phyloP scores from a whole-genome alignment of 2,797 vertebrate genomes.

The Oreortyx pictus region DNA sequence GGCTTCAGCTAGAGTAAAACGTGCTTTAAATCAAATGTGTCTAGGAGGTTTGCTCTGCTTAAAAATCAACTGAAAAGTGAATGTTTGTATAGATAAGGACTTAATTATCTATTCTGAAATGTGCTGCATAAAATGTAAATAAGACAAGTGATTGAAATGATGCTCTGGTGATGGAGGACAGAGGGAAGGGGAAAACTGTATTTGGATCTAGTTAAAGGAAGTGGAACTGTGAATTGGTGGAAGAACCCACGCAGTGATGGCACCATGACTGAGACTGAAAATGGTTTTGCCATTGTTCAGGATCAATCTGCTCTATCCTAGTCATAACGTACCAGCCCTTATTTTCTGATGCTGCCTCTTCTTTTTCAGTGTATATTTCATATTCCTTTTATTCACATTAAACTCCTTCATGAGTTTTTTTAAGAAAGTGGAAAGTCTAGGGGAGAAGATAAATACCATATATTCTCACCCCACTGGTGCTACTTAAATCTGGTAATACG shows the following conservation, averaged over 20 bases:
- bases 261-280: background rate
- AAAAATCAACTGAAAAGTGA: constrained; percentile 54
- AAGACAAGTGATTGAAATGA: constrained; percentile 42
- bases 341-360: background rate
- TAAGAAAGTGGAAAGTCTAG: background rate
- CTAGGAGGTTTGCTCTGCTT: constrained; percentile 54
- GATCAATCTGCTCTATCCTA: background rate
- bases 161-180: background rate
- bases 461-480: background rate
- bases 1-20: constrained; percentile 48
- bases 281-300: background rate
- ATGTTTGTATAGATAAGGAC: constrained; percentile 60
- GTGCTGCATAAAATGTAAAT: constrained; percentile 38
- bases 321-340: background rate
- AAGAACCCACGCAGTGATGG: background rate
- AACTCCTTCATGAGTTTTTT: background rate
- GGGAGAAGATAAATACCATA: background rate
- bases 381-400: background rate
- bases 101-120: constrained; percentile 57
- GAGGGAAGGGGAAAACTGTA: background rate
- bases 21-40: constrained; percentile 50
- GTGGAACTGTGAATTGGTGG: background rate
- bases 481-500: background rate
- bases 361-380: background rate
- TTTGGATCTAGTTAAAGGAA: background rate